Evolutionary conservation across 2,888 invertebrate species (phyloP), one percentile per base, ranked within the genome.

Genomic region (Melinaea marsaeus): DNA sequence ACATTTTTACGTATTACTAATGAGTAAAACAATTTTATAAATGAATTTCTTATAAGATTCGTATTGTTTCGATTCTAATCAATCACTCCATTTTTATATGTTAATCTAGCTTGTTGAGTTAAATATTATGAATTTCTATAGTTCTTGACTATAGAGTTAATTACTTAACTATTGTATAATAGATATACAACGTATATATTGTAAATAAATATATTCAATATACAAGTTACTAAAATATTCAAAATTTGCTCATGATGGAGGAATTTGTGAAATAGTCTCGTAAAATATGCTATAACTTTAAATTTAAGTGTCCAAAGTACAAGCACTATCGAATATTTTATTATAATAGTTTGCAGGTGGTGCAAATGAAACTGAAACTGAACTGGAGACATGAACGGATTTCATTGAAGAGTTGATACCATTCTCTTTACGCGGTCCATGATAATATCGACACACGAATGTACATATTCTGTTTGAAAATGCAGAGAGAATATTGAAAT

Each of bases 301-400:
- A 35, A 58, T 58, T 58, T 51, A 45, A 32, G 51, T 42, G 42
- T 47, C 57, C 51, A 54, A 57, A 35, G 45, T 33, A 42, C 33
- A 42, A 42, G 54, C 45, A 54, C 51, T 57, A 54, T 57, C 54
- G 57, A 57, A 48, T 48, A 48, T 48, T 48, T 48, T 48, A 48
- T n/a, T 48, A 4, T 5, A 48, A 48, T 5, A 22, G 48, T 48
- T 48, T 48, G 48, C 48, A 48, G 22, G 48, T 48, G 48, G 48
- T 48, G n/a, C 22, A 6, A 37, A 2, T 37, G 37, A 37, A 37
- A 37, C 37, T 37, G 37, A 37, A 37, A 37, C 37, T 37, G 2
- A 37, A 13, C 48, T 48, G 48, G 22, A 48, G n/a, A 5, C 13
- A 22, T 48, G 48, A n/a, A 22, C 48, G n/a, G 3, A 22, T 48